Evolutionary conservation across 2,888 invertebrate genomes (phyloP), one percentile per base, ranked within the genome.

Genomic region (Drosophila sordidula): DNA sequence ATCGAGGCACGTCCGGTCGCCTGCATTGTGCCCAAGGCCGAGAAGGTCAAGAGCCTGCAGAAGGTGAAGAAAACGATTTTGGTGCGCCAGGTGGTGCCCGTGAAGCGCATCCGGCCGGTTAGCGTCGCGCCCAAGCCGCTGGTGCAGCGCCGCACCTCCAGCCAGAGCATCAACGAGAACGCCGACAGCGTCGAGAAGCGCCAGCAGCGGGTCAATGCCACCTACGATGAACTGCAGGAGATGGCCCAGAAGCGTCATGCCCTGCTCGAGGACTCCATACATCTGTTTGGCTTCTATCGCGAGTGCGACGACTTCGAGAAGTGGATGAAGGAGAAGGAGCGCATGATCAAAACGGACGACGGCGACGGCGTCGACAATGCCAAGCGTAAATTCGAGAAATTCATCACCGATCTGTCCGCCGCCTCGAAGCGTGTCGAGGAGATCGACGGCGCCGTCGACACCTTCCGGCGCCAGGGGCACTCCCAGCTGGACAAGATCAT

Each of bases 291-390:
- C 56, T 98, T 99, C 93, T 98, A 97, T 93, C 95, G 97, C 9
- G 99, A 99, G 90, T 99, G 99, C 92, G 98, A 99, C 88, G 98
- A 98, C 92, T 98, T 99, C 91, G 98, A 99, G 92, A 95, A 95
- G 82, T 99, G 99, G 99, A 98, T 99, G 92, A 96, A 96, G 86
- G 99, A 99, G 76, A 98, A 98, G 92, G 98, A 98, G 91, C 95
- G 96, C 89, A 94, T 98, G 93, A 93, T 98, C 57, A 93, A 96
- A 45, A 94, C 96, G 4, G 98, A 98, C 70, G 95, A 95, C 0
- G 95, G 95, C 12, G 98, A 98, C 75, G 97, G 96, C 82, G 98
- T 99, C 11, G 98, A 98, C 81, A 97, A 96, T 42, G 98, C 98
- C 29, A 97, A 97, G 92, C 95, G 98, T 90, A 98, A 98, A 92